phyloP scores from a whole-genome alignment of 2,113 vertebrate species.

The Ictidomys tridecemlineatus region DNA sequence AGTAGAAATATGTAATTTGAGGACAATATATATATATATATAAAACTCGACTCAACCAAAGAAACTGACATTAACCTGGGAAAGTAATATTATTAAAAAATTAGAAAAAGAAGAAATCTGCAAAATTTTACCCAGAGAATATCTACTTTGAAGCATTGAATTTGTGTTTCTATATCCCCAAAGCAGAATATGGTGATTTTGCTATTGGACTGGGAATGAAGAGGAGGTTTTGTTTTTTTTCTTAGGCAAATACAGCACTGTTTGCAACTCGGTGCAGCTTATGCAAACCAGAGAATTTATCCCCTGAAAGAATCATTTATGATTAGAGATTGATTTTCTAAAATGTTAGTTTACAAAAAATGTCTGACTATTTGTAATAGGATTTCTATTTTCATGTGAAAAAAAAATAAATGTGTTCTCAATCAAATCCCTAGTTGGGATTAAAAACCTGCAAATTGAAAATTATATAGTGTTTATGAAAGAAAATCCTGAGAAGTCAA shows the following conservation, averaged over 20 bases:
- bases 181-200: neutral
- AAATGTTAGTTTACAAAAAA: conserved; percentile 6
- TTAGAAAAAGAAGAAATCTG: neutral
- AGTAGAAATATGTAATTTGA: conserved; percentile 33
- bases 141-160: neutral
- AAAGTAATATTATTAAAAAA: neutral
- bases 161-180: neutral
- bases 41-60: conserved; percentile 57
- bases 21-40: conserved; percentile 3
- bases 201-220: neutral
- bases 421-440: neutral
- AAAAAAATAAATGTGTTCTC: neutral
- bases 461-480: neutral
- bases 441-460: neutral
- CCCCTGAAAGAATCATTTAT: neutral
- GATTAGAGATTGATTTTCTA: neutral
- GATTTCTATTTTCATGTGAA: conserved; percentile 3
- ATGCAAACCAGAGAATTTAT: neutral
- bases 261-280: neutral
- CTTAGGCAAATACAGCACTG: neutral
- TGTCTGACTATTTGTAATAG: neutral
- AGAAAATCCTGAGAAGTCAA: conserved; percentile 17
- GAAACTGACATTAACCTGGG: conserved; percentile 8
- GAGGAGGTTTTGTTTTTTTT: neutral
- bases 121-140: neutral